Evolutionary conservation across 2,797 vertebrate species (phyloP), one percentile per base, ranked within the genome.

Genomic region (Hypotaenidia okinawae): DNA sequence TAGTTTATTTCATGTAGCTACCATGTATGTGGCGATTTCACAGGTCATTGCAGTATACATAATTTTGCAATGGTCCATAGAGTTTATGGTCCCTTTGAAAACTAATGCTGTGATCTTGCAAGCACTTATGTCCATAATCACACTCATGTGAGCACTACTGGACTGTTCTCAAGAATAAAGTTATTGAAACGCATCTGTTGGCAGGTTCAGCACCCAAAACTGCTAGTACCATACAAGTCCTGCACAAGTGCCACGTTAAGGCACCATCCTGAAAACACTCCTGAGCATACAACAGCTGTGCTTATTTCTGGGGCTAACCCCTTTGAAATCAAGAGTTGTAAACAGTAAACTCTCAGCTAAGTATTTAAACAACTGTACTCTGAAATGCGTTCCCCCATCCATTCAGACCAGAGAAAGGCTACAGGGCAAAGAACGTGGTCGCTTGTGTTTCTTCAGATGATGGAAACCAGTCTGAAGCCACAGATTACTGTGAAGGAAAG

Each of bases 1-100:
- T 12, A 11, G 25, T 74, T 91, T n/a, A 45, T 43, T 91, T 91
- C 86, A 47, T 7, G 25, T 13, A 87, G 90, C 74, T 90, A 74
- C 39, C 25, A 72, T 55, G 33, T 13, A 68, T 11, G 39, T 63
- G 62, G 66, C 61, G 69, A 94, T 96, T 96, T 95, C 94, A 89
- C 92, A 95, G 95, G 76, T 91, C 92, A 49, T 78, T 93, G 91
- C 76, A 75, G 30, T 62, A 62, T 39, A 87, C 83, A 28, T 78
- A 66, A 78, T 87, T 91, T 87, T 68, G 86, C 90, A 93, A 66
- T 61, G 93, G 72, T 55, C 88, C 37, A 6, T 8, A 45, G 78
- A 90, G 75, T 97, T 96, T 95, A 96, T 16, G 3, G 57, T 77
- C 64, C 87, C 94, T 95, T 96, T 96, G 95, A 96, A 96, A 96